Percentiles rank a stretch among this genome's conserved stretches.
Conservation (phyloP, 2,888 invertebrate genomes). For the Aphrophora alni region DNA sequence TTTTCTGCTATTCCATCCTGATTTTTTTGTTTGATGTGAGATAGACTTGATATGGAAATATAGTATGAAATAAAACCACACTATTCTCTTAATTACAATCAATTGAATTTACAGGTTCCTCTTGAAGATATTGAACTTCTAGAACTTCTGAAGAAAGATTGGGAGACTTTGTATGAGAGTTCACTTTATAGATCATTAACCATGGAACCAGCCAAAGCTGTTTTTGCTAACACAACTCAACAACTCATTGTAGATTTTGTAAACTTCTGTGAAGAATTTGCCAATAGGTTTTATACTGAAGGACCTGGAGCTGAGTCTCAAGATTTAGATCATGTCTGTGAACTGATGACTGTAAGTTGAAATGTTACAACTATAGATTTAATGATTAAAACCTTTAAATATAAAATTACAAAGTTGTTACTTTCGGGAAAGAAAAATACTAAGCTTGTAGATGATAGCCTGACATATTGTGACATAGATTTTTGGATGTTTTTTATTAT, state of each 20-base stretch:
- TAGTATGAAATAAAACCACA: too few species aligned
- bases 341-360: constrained; percentile 70
- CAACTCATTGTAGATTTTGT: constrained; percentile 75
- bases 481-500: too few species aligned
- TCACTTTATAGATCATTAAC: constrained; percentile 73
- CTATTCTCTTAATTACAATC: background rate
- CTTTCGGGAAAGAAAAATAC: too few species aligned
- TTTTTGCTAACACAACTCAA: constrained; percentile 82
- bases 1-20: too few species aligned
- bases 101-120: constrained; percentile 56
- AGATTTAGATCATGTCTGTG: constrained; percentile 75
- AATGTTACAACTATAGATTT: too few species aligned
- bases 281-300: constrained; percentile 72
- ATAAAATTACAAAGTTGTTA: too few species aligned
- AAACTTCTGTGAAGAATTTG: constrained; percentile 67
- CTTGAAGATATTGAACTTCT: constrained; percentile 65
- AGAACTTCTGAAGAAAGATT: constrained; percentile 64
- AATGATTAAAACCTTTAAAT: too few species aligned
- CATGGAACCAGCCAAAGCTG: constrained; percentile 81
- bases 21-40: too few species aligned
- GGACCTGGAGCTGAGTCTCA: constrained; percentile 84
- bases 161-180: constrained; percentile 72
- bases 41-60: too few species aligned
- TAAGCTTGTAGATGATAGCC: too few species aligned
- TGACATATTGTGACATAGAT: too few species aligned